phyloP scores from a whole-genome alignment of 2,888 invertebrate genomes.

The Ormyrus pomaceus region DNA sequence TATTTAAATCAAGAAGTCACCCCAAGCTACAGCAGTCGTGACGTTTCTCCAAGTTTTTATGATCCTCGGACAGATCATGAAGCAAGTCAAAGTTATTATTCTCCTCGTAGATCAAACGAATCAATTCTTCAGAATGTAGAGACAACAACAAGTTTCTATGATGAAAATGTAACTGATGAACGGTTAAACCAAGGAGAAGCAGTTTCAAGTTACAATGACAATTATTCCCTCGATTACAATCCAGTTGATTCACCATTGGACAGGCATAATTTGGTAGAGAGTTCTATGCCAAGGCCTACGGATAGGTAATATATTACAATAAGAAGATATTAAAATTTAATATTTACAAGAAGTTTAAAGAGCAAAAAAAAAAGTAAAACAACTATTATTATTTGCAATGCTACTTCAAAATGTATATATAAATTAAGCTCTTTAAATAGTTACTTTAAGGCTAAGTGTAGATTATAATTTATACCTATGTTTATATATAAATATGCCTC shows the following conservation, averaged over 20 bases:
- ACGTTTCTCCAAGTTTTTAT: conserved; percentile 69
- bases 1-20: conserved; percentile 69
- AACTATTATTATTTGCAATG: conserved; percentile 27
- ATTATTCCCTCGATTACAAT: conserved; percentile 71
- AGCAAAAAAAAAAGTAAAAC: conserved; percentile 23
- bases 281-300: conserved; percentile 70
- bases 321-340: background rate
- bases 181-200: conserved; percentile 69
- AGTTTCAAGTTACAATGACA: conserved; percentile 70
- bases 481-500: conserved; percentile 59
- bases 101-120: conserved; percentile 65
- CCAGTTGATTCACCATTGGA: conserved; percentile 71
- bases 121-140: conserved; percentile 69
- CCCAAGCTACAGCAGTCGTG: conserved; percentile 68
- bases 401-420: conserved; percentile 68
- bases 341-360: background rate
- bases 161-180: conserved; percentile 65
- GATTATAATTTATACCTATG: conserved; percentile 71
- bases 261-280: conserved; percentile 73
- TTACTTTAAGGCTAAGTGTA: conserved; percentile 66
- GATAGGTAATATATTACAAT: conserved; percentile 69
- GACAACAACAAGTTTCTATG: conserved; percentile 72
- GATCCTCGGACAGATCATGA: conserved; percentile 70
- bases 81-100: conserved; percentile 72
- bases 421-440: conserved; percentile 63